phyloP scores from a whole-genome alignment of 2,888 invertebrate genomes.

The Tiphia femorata region DNA sequence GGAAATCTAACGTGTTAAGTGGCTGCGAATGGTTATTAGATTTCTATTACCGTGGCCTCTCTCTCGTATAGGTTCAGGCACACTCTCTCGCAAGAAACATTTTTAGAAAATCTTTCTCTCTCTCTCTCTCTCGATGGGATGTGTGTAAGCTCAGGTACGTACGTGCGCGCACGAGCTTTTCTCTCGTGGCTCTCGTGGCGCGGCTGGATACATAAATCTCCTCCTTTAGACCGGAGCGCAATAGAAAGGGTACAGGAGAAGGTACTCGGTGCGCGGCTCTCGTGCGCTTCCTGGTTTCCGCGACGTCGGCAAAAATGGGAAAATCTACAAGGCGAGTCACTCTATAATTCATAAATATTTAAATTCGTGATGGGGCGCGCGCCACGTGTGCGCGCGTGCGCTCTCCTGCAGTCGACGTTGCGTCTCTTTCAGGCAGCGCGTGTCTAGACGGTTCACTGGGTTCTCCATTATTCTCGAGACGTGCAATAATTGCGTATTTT shows the following conservation, averaged over 20 bases:
- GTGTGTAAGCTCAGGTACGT: too few relatives aligned
- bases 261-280: too few relatives aligned
- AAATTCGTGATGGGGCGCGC: too few relatives aligned
- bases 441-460: too few relatives aligned
- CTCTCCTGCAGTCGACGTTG: too few relatives aligned
- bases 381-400: too few relatives aligned
- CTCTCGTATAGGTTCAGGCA: conserved; percentile 5
- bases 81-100: not conserved
- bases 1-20: conserved; percentile 20
- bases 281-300: conserved; percentile 43
- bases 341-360: conserved; percentile 45
- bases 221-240: conserved; percentile 39
- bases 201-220: conserved; percentile 43
- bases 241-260: conserved; percentile 31
- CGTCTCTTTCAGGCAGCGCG: too few relatives aligned
- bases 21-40: conserved; percentile 23
- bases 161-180: conserved; percentile 19
- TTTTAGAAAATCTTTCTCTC: too few relatives aligned
- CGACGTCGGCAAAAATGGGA: conserved; percentile 29
- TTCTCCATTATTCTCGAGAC: too few relatives aligned
- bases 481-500: too few relatives aligned
- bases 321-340: conserved; percentile 33
- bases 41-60: conserved; percentile 18
- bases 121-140: too few relatives aligned
- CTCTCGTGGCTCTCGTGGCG: conserved; percentile 14